Evolutionary conservation across 2,113 vertebrate genomes (phyloP).

Genomic region (Pelecanoides urinatrix): DNA sequence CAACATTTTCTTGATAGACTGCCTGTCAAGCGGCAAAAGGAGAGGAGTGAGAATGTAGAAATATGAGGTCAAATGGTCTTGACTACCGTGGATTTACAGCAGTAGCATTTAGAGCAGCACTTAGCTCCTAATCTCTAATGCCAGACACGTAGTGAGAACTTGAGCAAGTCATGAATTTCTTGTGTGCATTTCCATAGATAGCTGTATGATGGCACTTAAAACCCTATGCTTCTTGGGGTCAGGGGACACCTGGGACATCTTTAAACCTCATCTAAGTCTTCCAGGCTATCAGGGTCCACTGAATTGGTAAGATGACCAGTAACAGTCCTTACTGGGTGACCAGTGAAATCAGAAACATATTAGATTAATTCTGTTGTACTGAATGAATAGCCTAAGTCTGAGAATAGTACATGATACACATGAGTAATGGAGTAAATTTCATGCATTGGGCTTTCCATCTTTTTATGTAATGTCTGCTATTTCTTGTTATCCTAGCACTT

Average conservation of each 20-base stretch:
- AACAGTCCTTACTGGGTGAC: not conserved
- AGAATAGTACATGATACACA: too few relatives aligned
- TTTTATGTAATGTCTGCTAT: not conserved
- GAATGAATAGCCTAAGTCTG: not conserved
- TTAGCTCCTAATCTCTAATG: not conserved
- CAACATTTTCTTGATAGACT: not conserved
- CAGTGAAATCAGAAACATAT: not conserved
- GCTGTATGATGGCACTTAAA: not conserved
- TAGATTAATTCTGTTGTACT: not conserved
- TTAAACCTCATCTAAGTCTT: not conserved
- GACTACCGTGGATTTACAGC: not conserved
- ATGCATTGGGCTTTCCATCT: not conserved
- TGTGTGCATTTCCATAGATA: not conserved
- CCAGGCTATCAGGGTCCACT: not conserved
- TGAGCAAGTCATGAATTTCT: not conserved
- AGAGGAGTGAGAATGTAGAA: not conserved
- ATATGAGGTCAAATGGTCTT: conserved; percentile 1
- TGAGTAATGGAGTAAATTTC: not conserved
- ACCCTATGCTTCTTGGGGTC: not conserved
- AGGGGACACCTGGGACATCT: not conserved
- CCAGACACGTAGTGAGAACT: not conserved
- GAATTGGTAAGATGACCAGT: not conserved
- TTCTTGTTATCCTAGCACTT: not conserved
- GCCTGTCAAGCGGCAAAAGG: not conserved
- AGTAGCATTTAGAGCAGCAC: not conserved